Evolutionary conservation across 2,113 vertebrate species (phyloP).

Genomic region (Sarotherodon lohbergeri): DNA sequence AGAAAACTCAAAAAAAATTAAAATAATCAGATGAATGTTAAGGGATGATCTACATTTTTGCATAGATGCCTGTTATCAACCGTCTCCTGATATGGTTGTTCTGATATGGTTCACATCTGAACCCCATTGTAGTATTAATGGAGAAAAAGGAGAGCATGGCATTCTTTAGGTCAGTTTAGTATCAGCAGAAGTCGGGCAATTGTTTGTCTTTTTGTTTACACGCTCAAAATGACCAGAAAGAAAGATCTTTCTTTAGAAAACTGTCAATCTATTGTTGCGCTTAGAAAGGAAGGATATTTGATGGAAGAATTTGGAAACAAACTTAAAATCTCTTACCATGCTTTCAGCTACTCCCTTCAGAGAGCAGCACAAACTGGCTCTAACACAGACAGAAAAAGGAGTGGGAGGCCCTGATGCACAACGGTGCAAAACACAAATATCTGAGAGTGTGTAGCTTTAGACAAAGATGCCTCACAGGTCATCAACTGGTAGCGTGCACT

Average conservation of each 20-base stretch:
- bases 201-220: neutral
- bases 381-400: neutral
- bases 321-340: neutral
- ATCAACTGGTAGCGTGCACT: neutral
- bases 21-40: neutral
- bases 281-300: neutral
- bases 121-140: neutral
- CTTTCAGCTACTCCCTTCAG: neutral
- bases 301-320: neutral
- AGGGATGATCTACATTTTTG: neutral
- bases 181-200: neutral
- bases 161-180: neutral
- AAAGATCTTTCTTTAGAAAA: neutral
- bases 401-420: neutral
- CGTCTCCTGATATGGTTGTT: neutral
- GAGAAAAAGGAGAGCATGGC: neutral
- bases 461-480: neutral
- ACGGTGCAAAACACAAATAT: neutral
- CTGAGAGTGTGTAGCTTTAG: neutral
- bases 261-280: neutral
- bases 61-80: neutral
- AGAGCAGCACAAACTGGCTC: neutral
- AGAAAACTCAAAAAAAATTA: neutral
- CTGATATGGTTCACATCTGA: neutral
- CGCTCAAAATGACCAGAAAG: neutral